phyloP scores from a whole-genome alignment of 2,888 invertebrate genomes.

The Tupiocoris notatus region DNA sequence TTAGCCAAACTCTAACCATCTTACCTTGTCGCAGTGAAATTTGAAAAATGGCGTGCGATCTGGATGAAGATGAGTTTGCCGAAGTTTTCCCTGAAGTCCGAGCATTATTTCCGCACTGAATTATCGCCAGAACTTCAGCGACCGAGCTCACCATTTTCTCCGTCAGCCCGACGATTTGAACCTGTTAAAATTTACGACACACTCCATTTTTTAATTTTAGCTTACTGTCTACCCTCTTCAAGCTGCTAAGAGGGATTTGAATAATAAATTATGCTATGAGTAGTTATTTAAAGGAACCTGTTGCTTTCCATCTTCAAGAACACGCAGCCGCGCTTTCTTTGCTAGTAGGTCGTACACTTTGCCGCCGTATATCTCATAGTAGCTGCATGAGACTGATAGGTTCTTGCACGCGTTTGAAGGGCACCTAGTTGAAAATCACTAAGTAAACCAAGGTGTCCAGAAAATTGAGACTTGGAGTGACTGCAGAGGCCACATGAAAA shows the following conservation, averaged over 20 bases:
- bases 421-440: too few species aligned
- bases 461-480: too few species aligned
- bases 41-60: slow-evolving; percentile 99
- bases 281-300: slow-evolving; percentile 64
- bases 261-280: neutral
- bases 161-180: slow-evolving; percentile 93
- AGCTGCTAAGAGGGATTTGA: too few species aligned
- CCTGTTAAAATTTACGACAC: slow-evolving; percentile 62
- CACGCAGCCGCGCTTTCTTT: slow-evolving; percentile 89
- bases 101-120: slow-evolving; percentile 85
- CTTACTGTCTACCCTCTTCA: too few species aligned
- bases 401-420: slow-evolving; percentile 55
- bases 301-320: slow-evolving; percentile 95
- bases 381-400: slow-evolving; percentile 88
- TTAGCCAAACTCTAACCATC: slow-evolving; percentile 62
- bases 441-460: too few species aligned
- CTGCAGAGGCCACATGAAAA: too few species aligned
- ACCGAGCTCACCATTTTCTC: slow-evolving; percentile 88
- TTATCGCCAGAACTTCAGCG: slow-evolving; percentile 89
- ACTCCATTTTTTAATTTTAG: too few species aligned
- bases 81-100: slow-evolving; percentile 96
- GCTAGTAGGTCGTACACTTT: slow-evolving; percentile 88
- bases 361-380: slow-evolving; percentile 99
- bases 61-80: slow-evolving; percentile 95
- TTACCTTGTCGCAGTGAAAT: slow-evolving; percentile 72